These are phyloP conservation scores for Scaptomyza tumidula DNA, from an alignment of 2,888 invertebrate genomes.

Conservation along the genomic window DNA sequence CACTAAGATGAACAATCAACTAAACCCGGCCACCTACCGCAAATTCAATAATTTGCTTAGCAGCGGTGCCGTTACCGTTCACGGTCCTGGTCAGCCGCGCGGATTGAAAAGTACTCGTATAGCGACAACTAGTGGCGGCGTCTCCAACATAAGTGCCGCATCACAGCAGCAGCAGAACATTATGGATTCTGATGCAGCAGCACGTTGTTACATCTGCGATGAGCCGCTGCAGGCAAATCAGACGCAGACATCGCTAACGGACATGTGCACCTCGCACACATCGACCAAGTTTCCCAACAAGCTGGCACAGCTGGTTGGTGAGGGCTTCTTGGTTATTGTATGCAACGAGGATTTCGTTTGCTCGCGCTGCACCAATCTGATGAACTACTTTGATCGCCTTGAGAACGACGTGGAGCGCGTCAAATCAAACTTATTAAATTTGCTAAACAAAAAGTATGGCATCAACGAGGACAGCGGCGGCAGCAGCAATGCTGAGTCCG, in stretches of 20 bases:
- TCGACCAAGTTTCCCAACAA: constrained; percentile 85
- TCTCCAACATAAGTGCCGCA: constrained; percentile 58
- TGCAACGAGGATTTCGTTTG: constrained; percentile 85
- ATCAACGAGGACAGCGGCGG: constrained; percentile 82
- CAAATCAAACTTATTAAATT: constrained; percentile 82
- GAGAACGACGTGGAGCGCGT: constrained; percentile 85
- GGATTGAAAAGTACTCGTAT: constrained; percentile 79
- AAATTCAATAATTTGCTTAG: constrained; percentile 84
- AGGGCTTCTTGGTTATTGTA: constrained; percentile 85
- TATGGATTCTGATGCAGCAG: constrained; percentile 57
- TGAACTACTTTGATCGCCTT: constrained; percentile 85
- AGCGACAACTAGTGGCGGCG: constrained; percentile 46
- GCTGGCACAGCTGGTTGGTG: constrained; percentile 85
- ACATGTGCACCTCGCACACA: constrained; percentile 84
- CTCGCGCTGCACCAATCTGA: constrained; percentile 84
- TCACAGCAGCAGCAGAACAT: constrained; percentile 51
- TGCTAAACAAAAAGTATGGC: constrained; percentile 84
- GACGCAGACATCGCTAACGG: constrained; percentile 81
- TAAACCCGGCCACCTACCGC: constrained; percentile 83
- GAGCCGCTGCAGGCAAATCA: constrained; percentile 80
- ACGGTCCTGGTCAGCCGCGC: constrained; percentile 84
- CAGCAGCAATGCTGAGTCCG: constrained; percentile 41
- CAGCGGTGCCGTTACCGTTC: constrained; percentile 84
- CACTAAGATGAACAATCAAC: constrained; percentile 81
- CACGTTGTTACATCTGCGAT: constrained; percentile 85